These are phyloP conservation scores for Kryptopterus vitreolus DNA, from an alignment of 2,797 vertebrate species.

Conservation along the genomic window DNA sequence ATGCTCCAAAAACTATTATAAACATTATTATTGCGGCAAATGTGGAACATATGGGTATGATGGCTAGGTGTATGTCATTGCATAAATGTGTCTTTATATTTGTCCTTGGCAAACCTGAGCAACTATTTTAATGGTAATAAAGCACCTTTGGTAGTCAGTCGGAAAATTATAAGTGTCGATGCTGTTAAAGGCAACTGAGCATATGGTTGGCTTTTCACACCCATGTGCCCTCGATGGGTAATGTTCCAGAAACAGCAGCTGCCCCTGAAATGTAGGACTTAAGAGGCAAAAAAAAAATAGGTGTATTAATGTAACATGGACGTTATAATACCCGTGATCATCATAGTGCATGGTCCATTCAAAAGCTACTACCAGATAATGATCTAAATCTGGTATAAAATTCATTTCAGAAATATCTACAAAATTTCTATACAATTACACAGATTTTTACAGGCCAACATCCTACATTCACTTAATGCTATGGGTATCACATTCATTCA, in stretches of 20 bases:
- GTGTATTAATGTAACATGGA: background rate
- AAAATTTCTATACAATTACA: too few relatives aligned
- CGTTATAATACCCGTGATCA: too few relatives aligned
- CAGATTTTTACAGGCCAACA: too few relatives aligned
- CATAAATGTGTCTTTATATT: background rate
- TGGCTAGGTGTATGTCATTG: background rate
- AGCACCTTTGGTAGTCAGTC: background rate
- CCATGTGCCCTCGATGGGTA: slow-evolving; percentile 29
- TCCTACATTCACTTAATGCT: too few relatives aligned
- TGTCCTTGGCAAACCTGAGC: background rate
- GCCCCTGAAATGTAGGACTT: background rate
- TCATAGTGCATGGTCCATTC: background rate
- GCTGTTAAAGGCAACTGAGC: slow-evolving; percentile 16
- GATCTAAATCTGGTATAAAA: background rate
- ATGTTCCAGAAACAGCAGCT: slow-evolving; percentile 49
- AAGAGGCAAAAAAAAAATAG: background rate
- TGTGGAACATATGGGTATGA: background rate
- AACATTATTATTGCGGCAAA: background rate
- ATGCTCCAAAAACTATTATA: background rate
- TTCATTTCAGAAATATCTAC: background rate
- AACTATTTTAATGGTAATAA: slow-evolving; percentile 5
- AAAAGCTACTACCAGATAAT: background rate
- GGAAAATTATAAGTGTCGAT: slow-evolving; percentile 13
- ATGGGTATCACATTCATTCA: too few relatives aligned
- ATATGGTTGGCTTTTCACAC: slow-evolving; percentile 41